Percentiles rank a stretch among this genome's conserved stretches.
phyloP scores from a whole-genome alignment of 2,797 vertebrate genomes.

The Scomberomorus guttatus region DNA sequence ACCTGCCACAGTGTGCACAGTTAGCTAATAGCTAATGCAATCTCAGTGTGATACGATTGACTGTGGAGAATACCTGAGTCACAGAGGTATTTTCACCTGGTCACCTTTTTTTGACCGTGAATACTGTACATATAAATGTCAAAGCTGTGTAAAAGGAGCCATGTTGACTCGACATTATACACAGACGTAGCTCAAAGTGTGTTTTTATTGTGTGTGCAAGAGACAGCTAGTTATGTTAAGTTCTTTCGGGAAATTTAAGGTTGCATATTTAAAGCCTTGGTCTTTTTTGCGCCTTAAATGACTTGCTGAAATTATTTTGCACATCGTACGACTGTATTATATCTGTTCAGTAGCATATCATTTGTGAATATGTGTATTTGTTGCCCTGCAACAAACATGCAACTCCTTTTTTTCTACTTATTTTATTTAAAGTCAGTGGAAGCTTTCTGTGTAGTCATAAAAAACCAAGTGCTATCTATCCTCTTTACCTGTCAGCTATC shows the following conservation, averaged over 20 bases:
- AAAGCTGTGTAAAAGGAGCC: slow-evolving; percentile 29
- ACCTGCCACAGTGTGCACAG: slow-evolving; percentile 48
- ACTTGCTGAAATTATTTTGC: slow-evolving; percentile 11
- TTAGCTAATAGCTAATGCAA: slow-evolving; percentile 52
- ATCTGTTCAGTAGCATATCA: slow-evolving; percentile 4
- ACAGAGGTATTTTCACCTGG: slow-evolving; percentile 30
- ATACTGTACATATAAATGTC: slow-evolving; percentile 12
- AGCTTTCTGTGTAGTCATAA: slow-evolving; percentile 55
- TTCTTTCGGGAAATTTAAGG: background rate
- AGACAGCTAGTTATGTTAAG: background rate
- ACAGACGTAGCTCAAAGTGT: too few relatives aligned
- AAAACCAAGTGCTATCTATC: slow-evolving; percentile 77
- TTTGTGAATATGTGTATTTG: slow-evolving; percentile 37
- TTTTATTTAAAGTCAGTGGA: slow-evolving; percentile 31
- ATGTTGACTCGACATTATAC: slow-evolving; percentile 6
- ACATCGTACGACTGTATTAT: background rate
- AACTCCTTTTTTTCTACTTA: slow-evolving; percentile 37
- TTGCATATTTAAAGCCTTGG: slow-evolving; percentile 17
- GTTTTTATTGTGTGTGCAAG: background rate
- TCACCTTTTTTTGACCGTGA: slow-evolving; percentile 31
- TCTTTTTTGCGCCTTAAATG: slow-evolving; percentile 7
- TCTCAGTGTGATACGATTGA: slow-evolving; percentile 55
- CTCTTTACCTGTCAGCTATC: slow-evolving; percentile 86
- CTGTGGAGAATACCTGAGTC: slow-evolving; percentile 54
- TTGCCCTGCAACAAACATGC: too few relatives aligned